Evolutionary conservation across 2,113 vertebrate species (phyloP).

Genomic region (Ochotona princeps): DNA sequence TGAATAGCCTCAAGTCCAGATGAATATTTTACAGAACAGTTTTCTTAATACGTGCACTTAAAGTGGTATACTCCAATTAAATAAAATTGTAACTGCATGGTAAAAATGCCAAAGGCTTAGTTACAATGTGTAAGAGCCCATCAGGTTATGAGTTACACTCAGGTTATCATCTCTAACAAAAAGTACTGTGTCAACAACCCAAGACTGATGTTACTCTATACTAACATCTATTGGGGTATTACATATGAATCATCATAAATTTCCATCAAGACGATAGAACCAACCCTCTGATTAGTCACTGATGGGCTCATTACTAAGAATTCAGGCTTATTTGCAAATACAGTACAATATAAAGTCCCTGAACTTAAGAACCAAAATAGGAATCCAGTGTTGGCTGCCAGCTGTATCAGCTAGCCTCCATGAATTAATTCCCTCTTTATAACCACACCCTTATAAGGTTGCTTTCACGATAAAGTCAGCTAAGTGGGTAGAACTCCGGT

Average conservation of each 20-base stretch:
- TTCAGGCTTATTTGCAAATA: slow-evolving; percentile 21
- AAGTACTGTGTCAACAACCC: background rate
- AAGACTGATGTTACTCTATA: background rate
- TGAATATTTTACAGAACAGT: background rate
- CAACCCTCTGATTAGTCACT: slow-evolving; percentile 1
- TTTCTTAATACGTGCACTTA: slow-evolving; percentile 19
- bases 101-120: background rate
- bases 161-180: background rate
- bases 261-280: background rate
- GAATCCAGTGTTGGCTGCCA: background rate
- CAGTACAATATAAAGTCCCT: background rate
- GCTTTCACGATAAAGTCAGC: slow-evolving; percentile 1
- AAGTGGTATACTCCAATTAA: background rate
- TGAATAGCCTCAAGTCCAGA: background rate
- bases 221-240: background rate
- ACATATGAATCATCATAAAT: background rate
- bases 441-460: background rate
- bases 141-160: background rate
- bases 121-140: background rate
- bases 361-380: background rate
- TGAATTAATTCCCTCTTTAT: background rate
- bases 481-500: background rate
- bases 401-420: background rate
- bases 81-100: background rate
- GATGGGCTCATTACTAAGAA: background rate